Evolutionary conservation across 1,140 invertebrate genomes (phyloP), one percentile per base, ranked within the genome.

Genomic region (Drusus annulatus): DNA sequence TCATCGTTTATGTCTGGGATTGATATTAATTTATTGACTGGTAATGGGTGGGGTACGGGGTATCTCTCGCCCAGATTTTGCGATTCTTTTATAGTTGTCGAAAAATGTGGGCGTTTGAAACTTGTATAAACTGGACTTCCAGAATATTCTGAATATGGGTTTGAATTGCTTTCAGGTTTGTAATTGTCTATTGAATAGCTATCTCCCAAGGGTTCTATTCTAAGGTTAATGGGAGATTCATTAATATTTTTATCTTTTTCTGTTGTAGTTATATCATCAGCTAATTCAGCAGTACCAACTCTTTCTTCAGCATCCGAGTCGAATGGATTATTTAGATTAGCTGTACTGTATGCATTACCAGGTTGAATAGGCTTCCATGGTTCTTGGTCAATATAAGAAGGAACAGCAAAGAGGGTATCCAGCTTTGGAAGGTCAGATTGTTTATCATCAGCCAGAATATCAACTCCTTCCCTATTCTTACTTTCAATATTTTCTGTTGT

Each of bases 1-100:
- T 79, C 85, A 0, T 65, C 25, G 17, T 45, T 45, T 13, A 45
- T 52, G 50, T 56, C 65, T 36, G 56, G 87, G 84, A 77, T 88
- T 63, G 88, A 84, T 78, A 89, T 89, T 68, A 94, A 92, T 88
- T 93, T 94, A 82, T 94, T 92, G 3, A 94, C 91, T 1, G 93
- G 93, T 83, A 94, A 91, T 10, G 92, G 92, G 84, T 93, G 92
- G 56, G 92, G 88, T 85, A 89, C 90, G 6, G 90, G 87, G 81
- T 89, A 90, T 76, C 87, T 89, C 7, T 89, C 89, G 15, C 91
- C 91, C 52, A 92, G 85, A 31, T 87, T 89, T 87, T 91, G 89
- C 84, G 88, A 88, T 84, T 91, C 86, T 84, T 89, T 88, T 60
- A 88, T 77, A 51, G 90, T 87, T 31, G 88, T 88, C 21, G 89